Evolutionary conservation across 2,888 invertebrate species (phyloP), one percentile per base, ranked within the genome.

Genomic region (Pyrrhia umbra): DNA sequence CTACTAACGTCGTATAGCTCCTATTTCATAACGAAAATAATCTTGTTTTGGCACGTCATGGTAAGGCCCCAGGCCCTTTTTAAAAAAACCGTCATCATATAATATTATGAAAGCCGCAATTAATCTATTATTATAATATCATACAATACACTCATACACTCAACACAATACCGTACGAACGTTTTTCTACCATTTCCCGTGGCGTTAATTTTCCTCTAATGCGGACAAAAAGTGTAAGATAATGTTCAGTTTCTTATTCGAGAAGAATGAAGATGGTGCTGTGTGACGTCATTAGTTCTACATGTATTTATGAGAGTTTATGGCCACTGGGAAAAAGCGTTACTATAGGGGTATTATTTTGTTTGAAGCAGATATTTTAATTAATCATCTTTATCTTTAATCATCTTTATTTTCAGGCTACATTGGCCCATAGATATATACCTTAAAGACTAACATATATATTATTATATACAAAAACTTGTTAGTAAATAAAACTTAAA

Each of bases 141-240:
- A 50, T 52, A 10, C 16, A n/a, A 46, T n/a, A n/a, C n/a, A n/a
- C 45, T 42, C 37, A 25, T 20, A 34, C 4, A 40, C 45, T 37
- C 10, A 21, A 40, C 47, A 39, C 20, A 6, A 60, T 43, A 42
- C 40, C 27, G 34, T 47, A 46, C 39, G 45, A 73, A 55, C 49
- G n/a, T 73, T 68, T 77, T 76, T 69, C 65, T 55, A 6, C 13
- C 4, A 39, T 69, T 51, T 55, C 49, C 18, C 18, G 57, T 52
- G 68, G 49, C 69, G 60, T 75, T 77, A 72, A 80, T 79, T 77
- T 63, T 37, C 69, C 56, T 68, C 78, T 77, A 80, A 79, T 80
- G 69, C 54, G 52, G 42, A 65, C 78, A 79, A 79, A 79, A 79
- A 77, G 56, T 67, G 25, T 45, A 61, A 39, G 65, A 75, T 75